Conservation (phyloP, 2,113 vertebrate species). For the Promerops cafer region DNA sequence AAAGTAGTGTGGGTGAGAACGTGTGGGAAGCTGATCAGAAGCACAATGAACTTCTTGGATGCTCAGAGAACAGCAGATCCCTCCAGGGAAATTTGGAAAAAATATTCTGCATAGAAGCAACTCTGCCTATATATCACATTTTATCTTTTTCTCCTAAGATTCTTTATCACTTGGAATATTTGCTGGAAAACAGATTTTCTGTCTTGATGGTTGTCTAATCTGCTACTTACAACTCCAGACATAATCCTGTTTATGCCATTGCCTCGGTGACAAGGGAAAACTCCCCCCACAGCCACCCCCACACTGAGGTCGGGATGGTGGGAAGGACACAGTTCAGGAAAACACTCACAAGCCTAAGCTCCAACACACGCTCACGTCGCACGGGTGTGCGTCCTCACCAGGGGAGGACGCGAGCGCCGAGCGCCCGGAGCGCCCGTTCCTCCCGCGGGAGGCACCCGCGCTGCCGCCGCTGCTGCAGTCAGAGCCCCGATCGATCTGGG, state of each 20-base stretch:
- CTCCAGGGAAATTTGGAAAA: slow-evolving; percentile 12
- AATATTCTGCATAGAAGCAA: not conserved
- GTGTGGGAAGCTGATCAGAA: slow-evolving; percentile 52
- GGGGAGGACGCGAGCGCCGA: not conserved
- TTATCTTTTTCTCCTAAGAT: not conserved
- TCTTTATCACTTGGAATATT: not conserved
- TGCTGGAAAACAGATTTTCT: not conserved
- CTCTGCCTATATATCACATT: not conserved
- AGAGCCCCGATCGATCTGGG: fast-evolving
- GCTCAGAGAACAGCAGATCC: slow-evolving; percentile 1
- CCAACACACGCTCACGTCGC: not conserved
- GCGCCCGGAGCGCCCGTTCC: fast-evolving
- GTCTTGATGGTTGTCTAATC: not conserved
- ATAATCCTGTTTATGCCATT: not conserved
- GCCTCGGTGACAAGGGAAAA: not conserved
- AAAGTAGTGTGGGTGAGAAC: slow-evolving; percentile 31
- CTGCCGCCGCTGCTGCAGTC: no score
- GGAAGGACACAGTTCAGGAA: not conserved
- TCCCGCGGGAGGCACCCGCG: no score
- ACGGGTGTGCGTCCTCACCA: not conserved
- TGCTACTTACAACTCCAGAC: not conserved
- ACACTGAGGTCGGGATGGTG: not conserved
- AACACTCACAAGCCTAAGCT: not conserved
- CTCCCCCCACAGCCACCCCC: not conserved
- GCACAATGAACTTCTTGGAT: slow-evolving; percentile 19